Conservation (phyloP, 2,113 vertebrate genomes). For the Leucosticte australis region DNA sequence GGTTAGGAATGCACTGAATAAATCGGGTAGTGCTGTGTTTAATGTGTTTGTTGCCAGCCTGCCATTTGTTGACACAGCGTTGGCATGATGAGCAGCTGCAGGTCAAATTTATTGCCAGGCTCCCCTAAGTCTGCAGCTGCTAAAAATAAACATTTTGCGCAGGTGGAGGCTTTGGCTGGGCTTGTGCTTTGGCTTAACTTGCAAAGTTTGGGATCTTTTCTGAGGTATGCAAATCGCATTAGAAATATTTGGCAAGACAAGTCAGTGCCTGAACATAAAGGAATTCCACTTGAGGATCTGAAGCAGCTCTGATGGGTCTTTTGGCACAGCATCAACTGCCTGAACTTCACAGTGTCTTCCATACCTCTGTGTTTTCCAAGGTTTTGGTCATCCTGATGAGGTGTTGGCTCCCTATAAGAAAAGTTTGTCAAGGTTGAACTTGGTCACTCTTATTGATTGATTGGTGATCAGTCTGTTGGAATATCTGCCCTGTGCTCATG, state of each 20-base stretch:
- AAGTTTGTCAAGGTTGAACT: neutral
- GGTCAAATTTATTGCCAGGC: constrained; percentile 36
- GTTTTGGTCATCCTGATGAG: neutral
- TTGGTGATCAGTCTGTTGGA: neutral
- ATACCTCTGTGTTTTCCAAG: neutral
- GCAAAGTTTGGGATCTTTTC: constrained; percentile 44
- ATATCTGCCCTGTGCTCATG: neutral
- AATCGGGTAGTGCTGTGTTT: neutral
- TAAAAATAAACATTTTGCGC: constrained; percentile 64
- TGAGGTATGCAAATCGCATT: constrained; percentile 42
- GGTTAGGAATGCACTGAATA: neutral
- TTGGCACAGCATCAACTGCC: neutral
- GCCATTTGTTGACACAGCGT: constrained; percentile 27
- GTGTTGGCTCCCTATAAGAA: neutral
- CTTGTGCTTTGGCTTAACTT: constrained; percentile 58
- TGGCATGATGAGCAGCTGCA: constrained; percentile 54
- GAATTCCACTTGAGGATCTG: constrained; percentile 18
- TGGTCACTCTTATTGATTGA: neutral
- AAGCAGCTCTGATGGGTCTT: neutral
- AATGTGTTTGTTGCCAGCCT: neutral
- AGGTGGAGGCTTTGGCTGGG: constrained; percentile 58
- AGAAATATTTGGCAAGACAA: constrained; percentile 51
- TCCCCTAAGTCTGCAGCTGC: constrained; percentile 47
- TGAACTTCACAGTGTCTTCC: neutral
- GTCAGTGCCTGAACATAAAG: constrained; percentile 41